Evolutionary conservation across 53 echinoderm and acorn worm species (phyloP).

Genomic region (Zoroaster sp.): DNA sequence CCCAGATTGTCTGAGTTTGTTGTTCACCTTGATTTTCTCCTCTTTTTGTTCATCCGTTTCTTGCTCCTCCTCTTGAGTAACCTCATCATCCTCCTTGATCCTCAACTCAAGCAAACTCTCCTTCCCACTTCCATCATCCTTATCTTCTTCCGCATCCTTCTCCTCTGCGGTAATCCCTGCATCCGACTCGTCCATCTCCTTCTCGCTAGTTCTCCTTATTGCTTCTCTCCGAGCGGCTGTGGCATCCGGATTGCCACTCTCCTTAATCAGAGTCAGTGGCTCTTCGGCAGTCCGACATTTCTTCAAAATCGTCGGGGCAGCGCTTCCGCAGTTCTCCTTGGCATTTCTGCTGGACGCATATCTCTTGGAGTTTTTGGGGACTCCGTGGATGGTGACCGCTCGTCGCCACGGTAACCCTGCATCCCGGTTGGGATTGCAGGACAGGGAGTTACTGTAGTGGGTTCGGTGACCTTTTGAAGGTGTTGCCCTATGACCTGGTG

Average conservation of each 20-base stretch:
- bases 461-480: conserved; percentile 12
- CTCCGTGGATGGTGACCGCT: conserved; percentile 31
- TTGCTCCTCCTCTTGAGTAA: background rate
- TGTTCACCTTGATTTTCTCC: conserved; percentile 27
- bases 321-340: background rate
- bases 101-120: conserved; percentile 8
- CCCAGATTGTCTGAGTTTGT: background rate
- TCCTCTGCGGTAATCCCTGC: background rate
- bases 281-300: conserved; percentile 32
- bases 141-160: background rate
- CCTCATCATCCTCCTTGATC: conserved; percentile 30
- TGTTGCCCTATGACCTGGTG: conserved; percentile 12
- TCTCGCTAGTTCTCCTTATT: background rate
- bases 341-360: background rate
- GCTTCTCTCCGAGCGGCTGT: background rate
- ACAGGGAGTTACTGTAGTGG: conserved; percentile 42
- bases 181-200: background rate
- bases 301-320: background rate
- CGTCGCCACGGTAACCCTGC: conserved; percentile 18
- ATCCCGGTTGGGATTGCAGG: background rate
- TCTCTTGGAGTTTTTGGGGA: conserved; percentile 34
- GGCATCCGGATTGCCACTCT: background rate
- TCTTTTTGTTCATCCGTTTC: background rate
- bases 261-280: conserved; percentile 15
- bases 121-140: conserved; percentile 1